These are phyloP conservation scores for Serrognathus titanus DNA, from an alignment of 2,888 invertebrate genomes.

Conservation along the genomic window DNA sequence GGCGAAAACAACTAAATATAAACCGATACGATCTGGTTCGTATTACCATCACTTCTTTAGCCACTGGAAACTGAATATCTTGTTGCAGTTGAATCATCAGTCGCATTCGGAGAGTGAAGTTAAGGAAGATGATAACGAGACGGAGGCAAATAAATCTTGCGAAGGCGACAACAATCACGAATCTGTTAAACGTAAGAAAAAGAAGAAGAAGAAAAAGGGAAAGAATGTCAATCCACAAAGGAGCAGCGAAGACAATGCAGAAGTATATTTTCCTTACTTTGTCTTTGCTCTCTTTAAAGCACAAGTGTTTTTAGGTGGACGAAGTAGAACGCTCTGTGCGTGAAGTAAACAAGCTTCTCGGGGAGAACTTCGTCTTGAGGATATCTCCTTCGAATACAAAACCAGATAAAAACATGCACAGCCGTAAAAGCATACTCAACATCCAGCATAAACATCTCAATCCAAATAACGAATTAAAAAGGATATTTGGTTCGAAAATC, in stretches of 20 bases:
- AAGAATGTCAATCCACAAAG: slow-evolving; percentile 52
- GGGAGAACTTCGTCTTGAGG: slow-evolving; percentile 49
- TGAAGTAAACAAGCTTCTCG: slow-evolving; percentile 66
- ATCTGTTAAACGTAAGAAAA: slow-evolving; percentile 57
- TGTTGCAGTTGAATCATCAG: slow-evolving; percentile 60
- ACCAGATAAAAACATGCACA: slow-evolving; percentile 35
- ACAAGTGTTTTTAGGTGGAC: slow-evolving; percentile 49
- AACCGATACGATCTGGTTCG: slow-evolving; percentile 71
- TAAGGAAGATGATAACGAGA: slow-evolving; percentile 66
- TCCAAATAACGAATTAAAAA: slow-evolving; percentile 75
- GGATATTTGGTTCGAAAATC: slow-evolving; percentile 77
- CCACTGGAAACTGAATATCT: not conserved
- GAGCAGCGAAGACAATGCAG: slow-evolving; percentile 64
- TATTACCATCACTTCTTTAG: slow-evolving; percentile 13
- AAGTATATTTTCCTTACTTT: slow-evolving; percentile 45
- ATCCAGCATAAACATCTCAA: slow-evolving; percentile 72
- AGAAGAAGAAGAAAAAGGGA: slow-evolving; percentile 62
- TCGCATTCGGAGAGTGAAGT: slow-evolving; percentile 67
- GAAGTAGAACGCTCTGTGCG: slow-evolving; percentile 65
- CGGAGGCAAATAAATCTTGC: slow-evolving; percentile 56
- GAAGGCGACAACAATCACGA: slow-evolving; percentile 51
- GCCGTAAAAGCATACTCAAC: slow-evolving; percentile 53
- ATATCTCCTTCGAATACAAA: slow-evolving; percentile 25
- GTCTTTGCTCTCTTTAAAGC: not conserved
- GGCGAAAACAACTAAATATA: slow-evolving; percentile 59